phyloP scores from a whole-genome alignment of 2,113 vertebrate genomes.

The Chionodraco myersi region DNA sequence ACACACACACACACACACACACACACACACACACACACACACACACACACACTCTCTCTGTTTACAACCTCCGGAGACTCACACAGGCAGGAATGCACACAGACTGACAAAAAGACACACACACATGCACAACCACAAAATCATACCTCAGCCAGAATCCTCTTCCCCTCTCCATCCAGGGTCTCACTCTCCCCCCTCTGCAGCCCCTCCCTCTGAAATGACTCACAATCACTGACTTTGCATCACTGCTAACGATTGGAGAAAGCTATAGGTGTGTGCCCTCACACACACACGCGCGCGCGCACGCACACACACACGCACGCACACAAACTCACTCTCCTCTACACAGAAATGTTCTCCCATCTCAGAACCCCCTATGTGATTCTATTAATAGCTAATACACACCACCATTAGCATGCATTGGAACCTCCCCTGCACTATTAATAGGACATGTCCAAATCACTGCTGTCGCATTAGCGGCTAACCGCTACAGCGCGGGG shows the following conservation, averaged over 20 bases:
- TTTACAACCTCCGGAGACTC: conserved; percentile 58
- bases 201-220: conserved; percentile 32
- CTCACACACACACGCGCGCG: background rate
- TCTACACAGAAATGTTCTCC: conserved; percentile 42
- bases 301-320: background rate
- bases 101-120: background rate
- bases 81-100: conserved; percentile 18
- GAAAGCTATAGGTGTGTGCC: background rate
- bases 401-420: conserved; percentile 76
- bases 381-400: conserved; percentile 81
- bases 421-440: conserved; percentile 77
- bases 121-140: conserved; percentile 33
- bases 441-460: conserved; percentile 85
- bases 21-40: conserved; percentile 24
- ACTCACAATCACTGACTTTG: conserved; percentile 61
- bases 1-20: conserved; percentile 29
- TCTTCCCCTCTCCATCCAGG: conserved; percentile 19
- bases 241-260: conserved; percentile 35
- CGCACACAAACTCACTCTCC: conserved; percentile 20
- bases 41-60: conserved; percentile 14
- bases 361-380: conserved; percentile 57
- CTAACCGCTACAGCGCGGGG: conserved; percentile 77
- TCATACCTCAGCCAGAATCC: conserved; percentile 50
- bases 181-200: conserved; percentile 4
- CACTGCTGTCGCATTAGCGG: conserved; percentile 80